Percentiles rank a stretch among this genome's conserved stretches.
phyloP scores from a whole-genome alignment of 2,797 vertebrate species.

The Danionella dracula region DNA sequence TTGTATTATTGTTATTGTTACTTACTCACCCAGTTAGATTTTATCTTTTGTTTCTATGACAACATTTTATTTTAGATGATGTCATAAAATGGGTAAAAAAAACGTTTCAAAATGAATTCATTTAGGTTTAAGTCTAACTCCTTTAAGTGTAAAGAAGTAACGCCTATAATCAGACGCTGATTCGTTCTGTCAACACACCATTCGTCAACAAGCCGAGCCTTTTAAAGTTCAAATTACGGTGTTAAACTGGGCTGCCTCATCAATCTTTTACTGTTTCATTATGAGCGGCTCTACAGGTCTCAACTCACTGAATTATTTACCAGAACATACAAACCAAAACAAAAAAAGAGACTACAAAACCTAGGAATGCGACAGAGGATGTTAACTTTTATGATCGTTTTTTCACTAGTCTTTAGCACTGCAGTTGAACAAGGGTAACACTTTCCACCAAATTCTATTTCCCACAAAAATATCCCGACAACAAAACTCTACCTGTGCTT shows the following conservation, averaged over 20 bases:
- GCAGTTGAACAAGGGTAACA: no score
- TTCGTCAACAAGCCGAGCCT: constrained; percentile 42
- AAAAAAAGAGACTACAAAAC: neutral
- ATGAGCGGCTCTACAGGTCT: constrained; percentile 50
- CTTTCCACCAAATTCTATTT: no score
- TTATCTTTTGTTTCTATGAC: no score
- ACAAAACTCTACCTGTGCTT: constrained; percentile 96
- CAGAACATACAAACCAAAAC: constrained; percentile 45
- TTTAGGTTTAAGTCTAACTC: no score
- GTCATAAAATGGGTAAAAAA: no score
- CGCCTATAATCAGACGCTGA: neutral
- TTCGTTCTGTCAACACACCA: neutral
- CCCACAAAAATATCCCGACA: no score
- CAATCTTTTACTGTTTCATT: constrained; percentile 65
- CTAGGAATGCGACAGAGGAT: neutral
- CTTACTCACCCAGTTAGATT: no score
- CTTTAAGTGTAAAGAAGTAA: no score
- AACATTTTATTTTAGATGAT: no score
- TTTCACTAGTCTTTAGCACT: no score
- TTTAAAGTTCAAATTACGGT: constrained; percentile 57
- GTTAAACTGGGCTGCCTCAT: constrained; percentile 60
- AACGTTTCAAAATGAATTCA: no score
- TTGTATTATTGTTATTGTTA: no score
- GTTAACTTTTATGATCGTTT: neutral
- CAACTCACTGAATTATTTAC: constrained; percentile 70